Evolutionary conservation across 2,113 vertebrate genomes (phyloP).

Genomic region (Noctilio leporinus): DNA sequence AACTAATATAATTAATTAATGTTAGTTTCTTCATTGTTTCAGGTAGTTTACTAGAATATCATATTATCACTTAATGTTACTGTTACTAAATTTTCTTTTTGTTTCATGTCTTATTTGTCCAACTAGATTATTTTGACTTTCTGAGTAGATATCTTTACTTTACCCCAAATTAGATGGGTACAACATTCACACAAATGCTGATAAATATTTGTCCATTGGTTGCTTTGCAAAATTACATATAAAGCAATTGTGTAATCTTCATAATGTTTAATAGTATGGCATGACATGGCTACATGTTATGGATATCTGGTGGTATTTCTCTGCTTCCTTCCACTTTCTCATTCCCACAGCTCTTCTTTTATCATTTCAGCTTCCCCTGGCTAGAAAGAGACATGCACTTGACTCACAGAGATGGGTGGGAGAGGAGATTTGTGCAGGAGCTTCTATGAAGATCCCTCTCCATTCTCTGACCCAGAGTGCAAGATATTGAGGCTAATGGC

Average conservation of each 20-base stretch:
- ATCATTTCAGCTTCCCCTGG: not conserved
- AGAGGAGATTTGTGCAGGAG: not conserved
- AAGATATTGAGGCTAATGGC: not conserved
- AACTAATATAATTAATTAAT: not conserved
- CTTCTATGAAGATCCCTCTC: not conserved
- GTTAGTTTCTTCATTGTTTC: not conserved
- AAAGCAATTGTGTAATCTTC: not conserved
- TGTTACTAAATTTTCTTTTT: not conserved
- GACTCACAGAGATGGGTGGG: not conserved
- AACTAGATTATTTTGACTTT: not conserved
- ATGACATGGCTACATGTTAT: not conserved
- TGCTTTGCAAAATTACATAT: not conserved
- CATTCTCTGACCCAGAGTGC: not conserved
- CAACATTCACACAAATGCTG: not conserved
- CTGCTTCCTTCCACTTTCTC: too few species aligned
- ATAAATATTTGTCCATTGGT: not conserved
- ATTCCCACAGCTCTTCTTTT: not conserved
- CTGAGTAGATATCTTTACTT: not conserved
- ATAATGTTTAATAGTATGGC: not conserved
- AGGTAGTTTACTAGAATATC: not conserved
- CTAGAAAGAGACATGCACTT: too few species aligned
- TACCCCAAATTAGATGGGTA: not conserved
- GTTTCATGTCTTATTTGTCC: not conserved
- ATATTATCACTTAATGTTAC: not conserved
- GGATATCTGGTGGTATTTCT: not conserved